Evolutionary conservation across 2,113 vertebrate species (phyloP).

Genomic region (Fulmarus glacialis): DNA sequence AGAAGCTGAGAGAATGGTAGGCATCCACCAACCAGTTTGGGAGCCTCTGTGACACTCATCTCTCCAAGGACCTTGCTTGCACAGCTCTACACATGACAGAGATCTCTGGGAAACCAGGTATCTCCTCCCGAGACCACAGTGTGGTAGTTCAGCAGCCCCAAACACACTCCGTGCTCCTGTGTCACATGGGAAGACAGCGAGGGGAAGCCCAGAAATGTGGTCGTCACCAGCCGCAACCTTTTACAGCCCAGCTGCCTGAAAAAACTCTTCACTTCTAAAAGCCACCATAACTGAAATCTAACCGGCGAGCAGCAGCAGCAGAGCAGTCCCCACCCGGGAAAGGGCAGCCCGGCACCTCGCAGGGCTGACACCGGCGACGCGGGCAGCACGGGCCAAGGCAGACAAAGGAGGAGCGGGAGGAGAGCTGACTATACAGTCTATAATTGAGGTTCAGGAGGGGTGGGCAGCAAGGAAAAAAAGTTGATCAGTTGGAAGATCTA

Average conservation of each 20-base stretch:
- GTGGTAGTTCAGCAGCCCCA: not conserved
- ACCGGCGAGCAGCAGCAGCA: not conserved
- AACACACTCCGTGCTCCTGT: fast-evolving
- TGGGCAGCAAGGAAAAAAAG: not conserved
- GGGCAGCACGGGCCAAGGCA: not conserved
- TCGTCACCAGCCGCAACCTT: not conserved
- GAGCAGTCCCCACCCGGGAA: not conserved
- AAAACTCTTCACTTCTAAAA: not conserved
- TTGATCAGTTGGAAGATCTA: not conserved
- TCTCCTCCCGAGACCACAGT: not conserved
- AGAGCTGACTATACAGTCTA: not conserved
- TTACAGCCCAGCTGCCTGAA: not conserved
- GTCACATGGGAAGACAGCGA: not conserved
- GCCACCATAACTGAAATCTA: not conserved
- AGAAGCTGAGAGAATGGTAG: not conserved
- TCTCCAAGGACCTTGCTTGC: not conserved
- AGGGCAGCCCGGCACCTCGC: not conserved
- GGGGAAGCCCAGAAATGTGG: not conserved
- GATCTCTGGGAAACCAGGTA: not conserved
- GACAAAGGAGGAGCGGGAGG: not conserved
- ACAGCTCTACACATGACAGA: not conserved
- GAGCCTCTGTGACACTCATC: not conserved
- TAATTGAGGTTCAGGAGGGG: not conserved
- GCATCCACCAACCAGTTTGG: not conserved
- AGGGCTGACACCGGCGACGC: not conserved